Conservation (phyloP, 2,113 vertebrate genomes). For the Nerophis lumbriciformis region DNA sequence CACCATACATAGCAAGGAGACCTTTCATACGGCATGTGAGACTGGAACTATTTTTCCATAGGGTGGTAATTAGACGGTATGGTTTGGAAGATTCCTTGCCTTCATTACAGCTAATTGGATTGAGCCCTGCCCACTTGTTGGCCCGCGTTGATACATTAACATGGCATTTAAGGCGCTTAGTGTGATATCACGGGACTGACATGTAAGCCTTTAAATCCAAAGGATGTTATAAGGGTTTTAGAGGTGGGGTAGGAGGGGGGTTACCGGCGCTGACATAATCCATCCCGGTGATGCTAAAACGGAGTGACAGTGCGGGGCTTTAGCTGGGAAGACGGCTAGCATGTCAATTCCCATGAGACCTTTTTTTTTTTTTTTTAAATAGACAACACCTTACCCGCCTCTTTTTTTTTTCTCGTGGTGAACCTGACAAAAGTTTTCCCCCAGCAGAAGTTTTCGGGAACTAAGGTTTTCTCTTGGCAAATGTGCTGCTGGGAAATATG, state of each 20-base stretch:
- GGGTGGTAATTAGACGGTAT: constrained; percentile 49
- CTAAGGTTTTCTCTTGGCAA: constrained; percentile 52
- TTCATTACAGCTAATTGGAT: constrained; percentile 72
- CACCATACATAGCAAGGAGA: too few relatives aligned
- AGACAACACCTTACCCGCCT: constrained; percentile 41
- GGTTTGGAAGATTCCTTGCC: constrained; percentile 55
- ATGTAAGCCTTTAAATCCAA: constrained; percentile 71
- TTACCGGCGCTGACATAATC: constrained; percentile 28
- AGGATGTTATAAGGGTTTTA: constrained; percentile 56
- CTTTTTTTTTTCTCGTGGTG: constrained; percentile 30
- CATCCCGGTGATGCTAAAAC: constrained; percentile 44
- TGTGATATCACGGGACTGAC: constrained; percentile 69
- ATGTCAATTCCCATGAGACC: constrained; percentile 61
- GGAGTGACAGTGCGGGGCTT: constrained; percentile 56
- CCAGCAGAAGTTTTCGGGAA: constrained; percentile 47
- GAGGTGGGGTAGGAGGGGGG: constrained; percentile 16
- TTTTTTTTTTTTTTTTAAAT: constrained; percentile 39
- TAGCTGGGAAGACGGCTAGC: constrained; percentile 55
- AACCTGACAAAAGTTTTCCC: constrained; percentile 45
- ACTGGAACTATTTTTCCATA: constrained; percentile 23
- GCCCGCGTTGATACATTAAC: constrained; percentile 67
- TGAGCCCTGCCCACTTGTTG: constrained; percentile 65
- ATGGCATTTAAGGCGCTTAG: constrained; percentile 67
- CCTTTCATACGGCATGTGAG: neutral
- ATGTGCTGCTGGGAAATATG: constrained; percentile 50